Evolutionary conservation across 2,113 vertebrate species (phyloP), one percentile per base, ranked within the genome.

Genomic region (Pangasianodon gigas): DNA sequence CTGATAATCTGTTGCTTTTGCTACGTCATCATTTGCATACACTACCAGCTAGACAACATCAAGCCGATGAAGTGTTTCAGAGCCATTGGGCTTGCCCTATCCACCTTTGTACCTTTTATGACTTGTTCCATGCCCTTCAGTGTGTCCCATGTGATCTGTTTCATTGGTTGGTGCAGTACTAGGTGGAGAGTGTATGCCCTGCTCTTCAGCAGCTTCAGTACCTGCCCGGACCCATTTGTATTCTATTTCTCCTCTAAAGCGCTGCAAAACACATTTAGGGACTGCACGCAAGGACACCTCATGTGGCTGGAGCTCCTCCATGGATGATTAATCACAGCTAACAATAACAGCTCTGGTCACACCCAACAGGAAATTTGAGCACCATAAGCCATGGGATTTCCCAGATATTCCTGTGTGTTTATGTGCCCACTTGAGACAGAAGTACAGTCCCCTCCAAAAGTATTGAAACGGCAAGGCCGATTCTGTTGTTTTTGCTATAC

Each of bases 221-320:
- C 94, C 18, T 94, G 95, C 4, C 75, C 95, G 0, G 94, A 96
- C 32, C 94, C 95, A 2, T 86, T 96, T 0, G 93, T 95, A 89
- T 96, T 91, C 90, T 96, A 94, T 87, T 95, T 95, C 87, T 95
- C 95, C 1, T 96, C 95, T 0, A 77, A 77, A 77, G 7, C 41
- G 26, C 9, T 77, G 41, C 21, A 26, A 24, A 26, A 48, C 19
- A 46, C 44, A 5, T 46, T 77, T 46, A 26, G 1, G 44, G 44
- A 77, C 8, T 4, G 21, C 9, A 26, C 2, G 3, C 41, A 24
- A 24, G 7, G 41, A 10, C 21, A 48, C 44, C 9, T 11, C 19
- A 26, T 48, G 21, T 48, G 74, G 19, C 21, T 77, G 24, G 19
- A 77, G 8, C 41, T 18, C 54, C 54, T 18, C 54, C 0, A 4